These are phyloP conservation scores for Natator depressus DNA, from an alignment of 2,113 vertebrate genomes.

Conservation along the genomic window DNA sequence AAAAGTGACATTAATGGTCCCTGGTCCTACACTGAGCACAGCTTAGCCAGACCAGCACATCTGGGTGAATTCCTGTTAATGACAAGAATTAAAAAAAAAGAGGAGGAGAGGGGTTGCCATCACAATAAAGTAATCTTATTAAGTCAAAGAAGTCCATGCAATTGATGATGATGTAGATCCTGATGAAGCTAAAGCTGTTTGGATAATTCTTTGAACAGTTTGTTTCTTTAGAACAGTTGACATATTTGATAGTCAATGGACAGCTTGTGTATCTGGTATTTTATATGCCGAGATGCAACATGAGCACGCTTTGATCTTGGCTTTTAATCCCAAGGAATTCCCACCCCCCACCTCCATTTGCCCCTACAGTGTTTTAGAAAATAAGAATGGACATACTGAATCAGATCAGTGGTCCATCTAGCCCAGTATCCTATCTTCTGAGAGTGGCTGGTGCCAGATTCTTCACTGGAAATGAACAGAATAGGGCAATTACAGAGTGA, in stretches of 20 bases:
- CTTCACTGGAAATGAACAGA: not conserved
- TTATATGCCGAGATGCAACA: not conserved
- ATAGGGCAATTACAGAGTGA: not conserved
- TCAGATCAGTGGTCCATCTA: not conserved
- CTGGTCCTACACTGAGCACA: not conserved
- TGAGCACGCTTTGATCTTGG: not conserved
- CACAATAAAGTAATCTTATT: not conserved
- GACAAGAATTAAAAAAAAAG: not conserved
- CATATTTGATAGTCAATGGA: not conserved
- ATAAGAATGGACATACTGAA: not conserved
- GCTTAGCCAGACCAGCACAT: not conserved
- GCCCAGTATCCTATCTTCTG: not conserved
- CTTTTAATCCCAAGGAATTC: not conserved
- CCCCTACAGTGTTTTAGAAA: fast-evolving
- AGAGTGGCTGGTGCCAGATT: not conserved
- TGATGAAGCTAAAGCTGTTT: not conserved
- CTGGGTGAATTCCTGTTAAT: not conserved
- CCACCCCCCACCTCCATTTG: not conserved
- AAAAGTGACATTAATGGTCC: not conserved
- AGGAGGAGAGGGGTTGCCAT: not conserved
- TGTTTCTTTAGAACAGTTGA: not conserved
- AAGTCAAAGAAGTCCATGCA: not conserved
- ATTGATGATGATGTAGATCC: not conserved
- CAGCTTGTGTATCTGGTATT: not conserved
- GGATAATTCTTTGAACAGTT: not conserved